Base-by-base conservation (phyloP, 2,797 vertebrate genomes). In the Mustela erminea region DNA sequence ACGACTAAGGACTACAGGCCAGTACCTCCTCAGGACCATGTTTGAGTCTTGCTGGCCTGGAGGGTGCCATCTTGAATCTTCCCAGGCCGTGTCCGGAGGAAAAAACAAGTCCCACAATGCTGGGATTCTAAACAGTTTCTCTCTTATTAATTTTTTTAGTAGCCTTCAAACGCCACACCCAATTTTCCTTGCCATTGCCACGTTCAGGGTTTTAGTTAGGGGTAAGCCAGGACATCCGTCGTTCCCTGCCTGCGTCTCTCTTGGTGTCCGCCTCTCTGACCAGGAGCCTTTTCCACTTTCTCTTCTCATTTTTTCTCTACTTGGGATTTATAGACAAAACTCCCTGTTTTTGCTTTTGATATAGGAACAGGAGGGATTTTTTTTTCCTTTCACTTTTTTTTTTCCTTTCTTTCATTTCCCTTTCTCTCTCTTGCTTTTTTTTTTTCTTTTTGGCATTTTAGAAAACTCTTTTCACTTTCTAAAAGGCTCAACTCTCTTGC, bases 381-480 rank as follows among this genome's bases (percentile, higher is more conserved):
- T 52, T 64, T 46, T 25, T 35, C 66, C 29, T 10, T 82, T 52
- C 14, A 0, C 23, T 41, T 49, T 49, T 52, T 60, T 52, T 60
- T n/a, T 18, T 29, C 41, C 12, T 80, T 27, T 46, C 29, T 84
- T 25, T 64, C 25, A 7, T 58, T 35, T 74, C 41, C 62, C 6
- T 85, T 56, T 23, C 25, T 72, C 12, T 60, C 32, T 49, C 21
- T 49, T 1, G 21, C 7, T 43, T 7, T 35, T 60, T 35, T 58
- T 41, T 66, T 68, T 66, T 60, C 32, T 88, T 49, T 84, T 64
- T 32, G 82, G 66, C 62, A 92, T 92, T 97, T 96, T 56, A 32
- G 41, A 94, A 97, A 95, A 92, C 85, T 70, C 64, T 91, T 83
- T 93, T 93, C 85, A 83, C 72, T 95, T 54, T 95, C 77, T 68